Conservation (phyloP, 2,888 invertebrate species). For the Panzeria rudis region DNA sequence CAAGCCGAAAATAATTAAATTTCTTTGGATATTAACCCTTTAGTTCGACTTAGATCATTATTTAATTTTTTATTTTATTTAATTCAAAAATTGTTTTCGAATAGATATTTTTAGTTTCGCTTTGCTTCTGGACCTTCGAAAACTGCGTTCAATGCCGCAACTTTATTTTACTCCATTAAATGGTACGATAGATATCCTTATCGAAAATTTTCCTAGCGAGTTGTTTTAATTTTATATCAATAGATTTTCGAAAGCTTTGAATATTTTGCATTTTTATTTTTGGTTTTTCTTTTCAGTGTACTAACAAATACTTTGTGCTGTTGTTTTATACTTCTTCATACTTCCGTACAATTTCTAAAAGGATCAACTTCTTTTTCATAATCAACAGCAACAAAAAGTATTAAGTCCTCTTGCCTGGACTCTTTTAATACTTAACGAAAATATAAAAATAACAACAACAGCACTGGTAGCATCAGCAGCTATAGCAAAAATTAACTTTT, state of each 20-base stretch:
- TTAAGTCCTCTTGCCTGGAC: constrained; percentile 64
- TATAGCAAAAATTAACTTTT: constrained; percentile 49
- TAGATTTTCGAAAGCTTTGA: neutral
- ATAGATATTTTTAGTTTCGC: too few relatives aligned
- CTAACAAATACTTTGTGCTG: constrained; percentile 35
- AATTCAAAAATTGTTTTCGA: too few relatives aligned
- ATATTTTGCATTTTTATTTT: neutral
- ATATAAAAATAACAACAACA: constrained; percentile 35
- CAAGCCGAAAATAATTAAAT: too few relatives aligned
- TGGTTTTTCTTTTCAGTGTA: constrained; percentile 32
- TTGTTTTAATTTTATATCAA: neutral
- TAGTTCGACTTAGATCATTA: too few relatives aligned
- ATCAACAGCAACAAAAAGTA: constrained; percentile 61
- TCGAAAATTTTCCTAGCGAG: too few relatives aligned
- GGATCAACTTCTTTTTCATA: constrained; percentile 67
- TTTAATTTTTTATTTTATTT: too few relatives aligned
- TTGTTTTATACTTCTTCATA: neutral
- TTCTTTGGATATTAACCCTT: too few relatives aligned
- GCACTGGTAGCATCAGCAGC: neutral
- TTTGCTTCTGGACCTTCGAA: too few relatives aligned
- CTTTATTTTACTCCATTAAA: too few relatives aligned
- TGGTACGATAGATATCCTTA: too few relatives aligned
- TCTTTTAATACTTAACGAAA: constrained; percentile 61
- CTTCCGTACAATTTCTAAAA: constrained; percentile 43
- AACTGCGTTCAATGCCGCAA: too few relatives aligned